phyloP scores from a whole-genome alignment of 2,797 vertebrate species.

The Cetoscarus ocellatus region DNA sequence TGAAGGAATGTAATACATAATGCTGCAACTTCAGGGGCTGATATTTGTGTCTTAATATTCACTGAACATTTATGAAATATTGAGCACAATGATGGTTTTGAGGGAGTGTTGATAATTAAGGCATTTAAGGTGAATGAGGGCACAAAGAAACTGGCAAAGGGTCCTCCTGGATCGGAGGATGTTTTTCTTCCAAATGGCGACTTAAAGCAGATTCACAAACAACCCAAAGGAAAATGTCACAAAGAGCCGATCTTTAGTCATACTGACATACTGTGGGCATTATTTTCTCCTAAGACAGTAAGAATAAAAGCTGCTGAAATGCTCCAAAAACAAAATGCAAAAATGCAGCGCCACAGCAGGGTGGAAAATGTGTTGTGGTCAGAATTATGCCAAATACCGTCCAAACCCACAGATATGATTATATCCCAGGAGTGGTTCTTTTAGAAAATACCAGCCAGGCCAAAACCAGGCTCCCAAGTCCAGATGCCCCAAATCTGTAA shows the following conservation, averaged over 20 bases:
- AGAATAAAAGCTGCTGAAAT: slow-evolving; percentile 45
- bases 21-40: not conserved
- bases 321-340: slow-evolving; percentile 42
- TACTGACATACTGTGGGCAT: not conserved
- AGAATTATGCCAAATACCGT: slow-evolving; percentile 45
- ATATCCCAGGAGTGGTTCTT: slow-evolving; percentile 37
- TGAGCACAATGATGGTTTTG: too few relatives aligned
- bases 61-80: not conserved
- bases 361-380: slow-evolving; percentile 47
- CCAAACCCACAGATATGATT: slow-evolving; percentile 52
- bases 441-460: slow-evolving; percentile 27
- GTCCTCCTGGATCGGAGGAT: too few relatives aligned
- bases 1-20: not conserved
- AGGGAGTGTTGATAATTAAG: too few relatives aligned
- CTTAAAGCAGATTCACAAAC: too few relatives aligned
- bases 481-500: not conserved
- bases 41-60: slow-evolving; percentile 8
- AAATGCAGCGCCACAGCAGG: slow-evolving; percentile 39
- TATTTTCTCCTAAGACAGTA: slow-evolving; percentile 25
- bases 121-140: too few relatives aligned
- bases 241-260: slow-evolving; percentile 9
- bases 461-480: slow-evolving; percentile 20
- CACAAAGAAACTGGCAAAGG: too few relatives aligned
- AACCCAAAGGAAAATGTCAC: not conserved
- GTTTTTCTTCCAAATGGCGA: too few relatives aligned